Conservation (phyloP, 2,113 vertebrate species). For the Mungos mungo region DNA sequence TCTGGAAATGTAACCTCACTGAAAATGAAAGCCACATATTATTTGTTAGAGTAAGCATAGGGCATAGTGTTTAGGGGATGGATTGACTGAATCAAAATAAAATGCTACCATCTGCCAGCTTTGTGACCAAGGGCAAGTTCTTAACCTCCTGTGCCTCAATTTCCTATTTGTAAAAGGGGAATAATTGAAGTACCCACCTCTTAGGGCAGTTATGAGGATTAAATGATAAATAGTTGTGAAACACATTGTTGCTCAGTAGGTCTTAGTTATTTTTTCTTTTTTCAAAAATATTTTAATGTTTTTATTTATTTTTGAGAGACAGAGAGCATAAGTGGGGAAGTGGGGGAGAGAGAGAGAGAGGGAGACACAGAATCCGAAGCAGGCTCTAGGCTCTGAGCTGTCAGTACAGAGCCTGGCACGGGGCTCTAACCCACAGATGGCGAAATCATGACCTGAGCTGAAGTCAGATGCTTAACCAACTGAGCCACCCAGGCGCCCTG, state of each 20-base stretch:
- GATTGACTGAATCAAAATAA: not conserved
- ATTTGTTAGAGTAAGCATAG: not conserved
- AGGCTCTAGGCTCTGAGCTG: too few species aligned
- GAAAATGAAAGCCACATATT: not conserved
- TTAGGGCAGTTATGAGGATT: not conserved
- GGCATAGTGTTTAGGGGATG: not conserved
- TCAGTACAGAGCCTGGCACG: too few species aligned
- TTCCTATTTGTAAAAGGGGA: conserved; percentile 16
- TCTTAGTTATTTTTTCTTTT: not conserved
- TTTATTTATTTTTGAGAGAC: too few species aligned
- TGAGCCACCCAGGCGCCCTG: too few species aligned
- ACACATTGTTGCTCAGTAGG: not conserved
- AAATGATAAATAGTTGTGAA: not conserved
- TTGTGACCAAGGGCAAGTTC: not conserved
- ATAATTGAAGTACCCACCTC: not conserved
- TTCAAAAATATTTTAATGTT: too few species aligned
- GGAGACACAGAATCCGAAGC: too few species aligned
- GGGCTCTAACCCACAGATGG: too few species aligned
- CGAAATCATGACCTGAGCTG: too few species aligned
- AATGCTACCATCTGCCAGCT: not conserved
- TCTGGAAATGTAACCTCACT: not conserved
- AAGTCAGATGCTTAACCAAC: too few species aligned
- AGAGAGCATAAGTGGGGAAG: too few species aligned
- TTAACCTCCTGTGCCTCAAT: not conserved
- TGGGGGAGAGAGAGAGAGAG: too few species aligned